Evolutionary conservation across 1,140 invertebrate species (phyloP).

Genomic region (Octopus sinensis): DNA sequence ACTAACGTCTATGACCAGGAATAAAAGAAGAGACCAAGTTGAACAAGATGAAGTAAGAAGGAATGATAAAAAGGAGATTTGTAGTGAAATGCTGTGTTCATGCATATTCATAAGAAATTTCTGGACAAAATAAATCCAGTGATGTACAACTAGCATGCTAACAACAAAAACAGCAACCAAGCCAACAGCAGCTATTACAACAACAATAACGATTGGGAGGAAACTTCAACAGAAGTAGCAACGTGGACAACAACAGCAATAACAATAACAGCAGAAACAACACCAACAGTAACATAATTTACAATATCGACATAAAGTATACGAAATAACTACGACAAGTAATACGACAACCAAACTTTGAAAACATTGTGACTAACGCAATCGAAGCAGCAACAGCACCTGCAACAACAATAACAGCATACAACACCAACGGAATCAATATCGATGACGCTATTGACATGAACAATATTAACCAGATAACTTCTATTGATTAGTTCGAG

Average conservation of each 20-base stretch:
- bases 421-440: too few relatives aligned
- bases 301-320: not conserved
- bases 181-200: not conserved
- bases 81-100: not conserved
- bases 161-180: not conserved
- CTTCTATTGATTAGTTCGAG: too few relatives aligned
- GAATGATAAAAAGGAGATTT: not conserved
- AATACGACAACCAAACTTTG: conserved; percentile 8
- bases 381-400: not conserved
- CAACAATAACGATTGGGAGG: not conserved
- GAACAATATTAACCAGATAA: too few relatives aligned
- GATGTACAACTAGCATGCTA: not conserved
- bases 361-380: not conserved
- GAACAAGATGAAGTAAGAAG: not conserved
- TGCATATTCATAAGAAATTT: conserved; percentile 4
- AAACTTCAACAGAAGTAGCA: not conserved
- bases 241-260: not conserved
- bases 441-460: too few relatives aligned
- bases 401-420: not conserved
- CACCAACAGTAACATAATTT: conserved; percentile 1
- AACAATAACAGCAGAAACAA: not conserved
- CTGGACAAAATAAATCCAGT: not conserved
- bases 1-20: too few relatives aligned
- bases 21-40: too few relatives aligned
- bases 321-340: conserved; percentile 10